Conservation (phyloP, 2,888 invertebrate genomes). For the Drosophila borborema region DNA sequence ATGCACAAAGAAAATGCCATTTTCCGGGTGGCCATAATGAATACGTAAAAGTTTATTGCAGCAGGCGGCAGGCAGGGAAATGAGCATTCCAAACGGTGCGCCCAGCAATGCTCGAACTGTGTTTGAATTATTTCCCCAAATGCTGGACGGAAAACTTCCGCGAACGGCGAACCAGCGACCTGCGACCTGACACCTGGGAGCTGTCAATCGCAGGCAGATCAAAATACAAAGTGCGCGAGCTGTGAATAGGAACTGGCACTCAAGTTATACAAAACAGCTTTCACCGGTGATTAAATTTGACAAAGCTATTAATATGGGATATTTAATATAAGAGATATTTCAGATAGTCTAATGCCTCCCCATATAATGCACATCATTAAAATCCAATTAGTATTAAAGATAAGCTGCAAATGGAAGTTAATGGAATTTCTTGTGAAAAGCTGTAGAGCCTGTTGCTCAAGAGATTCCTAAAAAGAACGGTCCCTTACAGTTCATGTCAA, state of each 20-base stretch:
- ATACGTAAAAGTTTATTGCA: constrained; percentile 79
- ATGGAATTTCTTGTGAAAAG: neutral
- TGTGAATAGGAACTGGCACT: constrained; percentile 25
- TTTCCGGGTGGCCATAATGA: constrained; percentile 75
- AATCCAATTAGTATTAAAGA: constrained; percentile 49
- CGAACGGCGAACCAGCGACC: constrained; percentile 8
- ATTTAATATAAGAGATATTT: constrained; percentile 23
- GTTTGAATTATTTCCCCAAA: constrained; percentile 54
- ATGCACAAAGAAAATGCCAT: constrained; percentile 74
- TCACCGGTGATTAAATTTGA: constrained; percentile 46
- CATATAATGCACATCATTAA: constrained; percentile 52
- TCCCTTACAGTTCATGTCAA: constrained; percentile 14
- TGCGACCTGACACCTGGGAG: constrained; percentile 21
- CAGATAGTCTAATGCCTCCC: constrained; percentile 18
- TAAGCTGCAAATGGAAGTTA: constrained; percentile 17
- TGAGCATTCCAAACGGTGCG: constrained; percentile 44
- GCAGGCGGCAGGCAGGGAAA: constrained; percentile 27
- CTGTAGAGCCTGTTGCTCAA: neutral
- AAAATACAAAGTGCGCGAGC: constrained; percentile 38
- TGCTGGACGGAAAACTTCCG: constrained; percentile 40
- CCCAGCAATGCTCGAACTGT: constrained; percentile 23
- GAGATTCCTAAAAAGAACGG: neutral
- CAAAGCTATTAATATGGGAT: constrained; percentile 25
- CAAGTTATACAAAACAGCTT: constrained; percentile 7
- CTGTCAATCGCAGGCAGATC: constrained; percentile 61